Percentiles rank a stretch among this genome's conserved stretches.
phyloP scores from a whole-genome alignment of 2,797 vertebrate species.

The Eulemur coronatus region DNA sequence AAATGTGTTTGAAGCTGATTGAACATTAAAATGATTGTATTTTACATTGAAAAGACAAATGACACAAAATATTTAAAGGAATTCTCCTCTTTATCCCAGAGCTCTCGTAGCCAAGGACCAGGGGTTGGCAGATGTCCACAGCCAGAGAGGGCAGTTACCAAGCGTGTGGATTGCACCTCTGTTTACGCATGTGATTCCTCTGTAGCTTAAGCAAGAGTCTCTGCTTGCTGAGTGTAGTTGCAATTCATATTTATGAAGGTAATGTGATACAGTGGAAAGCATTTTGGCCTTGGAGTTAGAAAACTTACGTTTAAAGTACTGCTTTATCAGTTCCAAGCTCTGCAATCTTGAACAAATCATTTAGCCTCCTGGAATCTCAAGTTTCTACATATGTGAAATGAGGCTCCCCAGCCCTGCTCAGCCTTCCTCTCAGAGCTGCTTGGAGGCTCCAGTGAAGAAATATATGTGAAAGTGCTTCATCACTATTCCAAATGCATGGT shows the following conservation, averaged over 20 bases:
- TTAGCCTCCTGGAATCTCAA: constrained; percentile 37
- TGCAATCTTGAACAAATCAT: constrained; percentile 58
- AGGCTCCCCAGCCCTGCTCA: neutral
- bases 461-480: neutral
- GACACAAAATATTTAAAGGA: constrained; percentile 54
- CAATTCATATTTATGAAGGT: constrained; percentile 57
- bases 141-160: constrained; percentile 1
- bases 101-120: neutral
- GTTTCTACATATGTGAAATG: constrained; percentile 51
- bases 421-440: neutral
- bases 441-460: constrained; percentile 1
- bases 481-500: neutral
- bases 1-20: constrained; percentile 57
- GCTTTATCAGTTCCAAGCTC: constrained; percentile 65
- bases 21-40: constrained; percentile 66
- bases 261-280: constrained; percentile 55
- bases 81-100: constrained; percentile 26
- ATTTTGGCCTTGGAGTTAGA: constrained; percentile 54
- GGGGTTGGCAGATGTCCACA: neutral
- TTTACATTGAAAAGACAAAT: constrained; percentile 59
- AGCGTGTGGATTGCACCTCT: neutral
- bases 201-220: neutral
- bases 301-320: constrained; percentile 49
- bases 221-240: constrained; percentile 14
- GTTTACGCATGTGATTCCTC: constrained; percentile 55